phyloP scores from a whole-genome alignment of 1,140 invertebrate species.

The Zaprionus gabonicus region DNA sequence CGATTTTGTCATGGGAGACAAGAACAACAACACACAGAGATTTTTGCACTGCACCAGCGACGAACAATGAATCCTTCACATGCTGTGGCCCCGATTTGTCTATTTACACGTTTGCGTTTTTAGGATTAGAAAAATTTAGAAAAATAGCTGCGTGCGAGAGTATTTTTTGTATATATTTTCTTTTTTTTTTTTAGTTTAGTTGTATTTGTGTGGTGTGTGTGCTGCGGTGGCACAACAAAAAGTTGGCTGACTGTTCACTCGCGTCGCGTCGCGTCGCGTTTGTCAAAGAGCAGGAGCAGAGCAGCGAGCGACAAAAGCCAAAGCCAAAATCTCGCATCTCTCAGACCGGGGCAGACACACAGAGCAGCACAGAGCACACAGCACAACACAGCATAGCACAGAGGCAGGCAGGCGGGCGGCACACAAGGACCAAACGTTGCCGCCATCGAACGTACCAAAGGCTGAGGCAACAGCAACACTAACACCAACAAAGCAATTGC shows the following conservation, averaged over 20 bases:
- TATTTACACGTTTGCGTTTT: slow-evolving; percentile 11
- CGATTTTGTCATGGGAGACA: slow-evolving; percentile 43
- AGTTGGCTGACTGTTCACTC: slow-evolving; percentile 75
- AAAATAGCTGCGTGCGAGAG: slow-evolving; percentile 45
- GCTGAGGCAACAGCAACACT: slow-evolving; percentile 35
- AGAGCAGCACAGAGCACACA: slow-evolving; percentile 34
- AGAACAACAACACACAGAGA: not conserved
- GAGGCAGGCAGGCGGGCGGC: slow-evolving; percentile 16
- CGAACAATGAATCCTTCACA: slow-evolving; percentile 8
- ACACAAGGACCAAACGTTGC: slow-evolving; percentile 79
- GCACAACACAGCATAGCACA: slow-evolving; percentile 26
- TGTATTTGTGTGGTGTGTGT: slow-evolving; percentile 33
- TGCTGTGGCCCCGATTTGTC: slow-evolving; percentile 7
- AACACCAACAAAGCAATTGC: slow-evolving; percentile 64
- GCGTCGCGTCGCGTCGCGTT: slow-evolving; percentile 78
- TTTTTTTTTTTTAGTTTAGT: slow-evolving; percentile 48
- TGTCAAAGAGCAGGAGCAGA: slow-evolving; percentile 71
- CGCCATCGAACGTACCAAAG: slow-evolving; percentile 66
- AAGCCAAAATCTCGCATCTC: slow-evolving; percentile 77
- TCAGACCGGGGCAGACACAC: slow-evolving; percentile 41
- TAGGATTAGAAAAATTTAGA: slow-evolving; percentile 53
- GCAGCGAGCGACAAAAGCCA: slow-evolving; percentile 79
- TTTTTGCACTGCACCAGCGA: slow-evolving; percentile 8
- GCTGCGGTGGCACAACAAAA: slow-evolving; percentile 65
- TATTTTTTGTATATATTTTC: slow-evolving; percentile 17